phyloP scores from a whole-genome alignment of 1,140 invertebrate species.

The Globodera ellingtonae region DNA sequence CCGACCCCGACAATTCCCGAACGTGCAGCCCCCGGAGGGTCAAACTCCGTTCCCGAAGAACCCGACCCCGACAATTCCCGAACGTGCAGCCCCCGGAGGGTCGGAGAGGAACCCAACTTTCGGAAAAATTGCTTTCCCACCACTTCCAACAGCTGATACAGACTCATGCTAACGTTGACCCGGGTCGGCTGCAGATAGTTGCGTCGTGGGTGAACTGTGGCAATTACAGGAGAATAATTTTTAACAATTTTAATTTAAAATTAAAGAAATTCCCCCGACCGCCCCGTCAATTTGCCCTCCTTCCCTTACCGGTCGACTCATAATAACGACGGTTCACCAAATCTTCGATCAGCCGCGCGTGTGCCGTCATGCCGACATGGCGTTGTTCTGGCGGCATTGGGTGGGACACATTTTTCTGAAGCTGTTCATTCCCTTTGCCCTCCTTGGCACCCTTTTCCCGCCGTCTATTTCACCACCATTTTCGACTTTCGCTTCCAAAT shows the following conservation, averaged over 20 bases:
- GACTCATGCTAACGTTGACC: constrained; percentile 59
- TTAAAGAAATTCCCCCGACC: too few species aligned
- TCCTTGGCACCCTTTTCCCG: neutral
- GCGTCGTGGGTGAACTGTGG: constrained; percentile 52
- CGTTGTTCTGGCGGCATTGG: constrained; percentile 24
- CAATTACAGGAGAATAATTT: neutral
- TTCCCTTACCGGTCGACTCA: constrained; percentile 44
- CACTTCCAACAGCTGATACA: constrained; percentile 63
- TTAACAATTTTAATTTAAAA: neutral
- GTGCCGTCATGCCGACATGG: constrained; percentile 29
- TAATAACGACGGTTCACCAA: constrained; percentile 57
- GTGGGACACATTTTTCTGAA: neutral
- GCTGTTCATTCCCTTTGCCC: constrained; percentile 5
- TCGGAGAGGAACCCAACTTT: too few species aligned
- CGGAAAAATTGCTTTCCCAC: constrained; percentile 25
- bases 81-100: too few species aligned
- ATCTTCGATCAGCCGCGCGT: constrained; percentile 58
- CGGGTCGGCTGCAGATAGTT: constrained; percentile 52
- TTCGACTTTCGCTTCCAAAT: neutral
- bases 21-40: too few species aligned
- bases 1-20: too few species aligned
- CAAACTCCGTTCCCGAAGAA: too few species aligned
- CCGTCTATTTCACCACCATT: neutral
- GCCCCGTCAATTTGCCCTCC: neutral
- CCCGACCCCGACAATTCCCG: too few species aligned